phyloP scores from a whole-genome alignment of 2,113 vertebrate genomes.

The Alethe castanea region DNA sequence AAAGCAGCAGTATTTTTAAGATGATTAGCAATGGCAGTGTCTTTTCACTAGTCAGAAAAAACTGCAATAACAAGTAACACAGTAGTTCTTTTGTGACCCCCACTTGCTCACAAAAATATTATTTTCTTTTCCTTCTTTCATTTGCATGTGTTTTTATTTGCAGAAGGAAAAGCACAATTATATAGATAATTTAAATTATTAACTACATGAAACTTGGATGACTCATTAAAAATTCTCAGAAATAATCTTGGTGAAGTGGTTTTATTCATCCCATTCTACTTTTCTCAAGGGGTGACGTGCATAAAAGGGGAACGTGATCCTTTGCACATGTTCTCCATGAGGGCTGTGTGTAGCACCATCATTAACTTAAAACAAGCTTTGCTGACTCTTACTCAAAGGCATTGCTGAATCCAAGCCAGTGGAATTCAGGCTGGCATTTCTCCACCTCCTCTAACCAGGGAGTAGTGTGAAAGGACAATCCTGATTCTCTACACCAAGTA shows the following conservation, averaged over 20 bases:
- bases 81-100: neutral
- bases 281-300: slow-evolving; percentile 35
- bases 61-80: neutral
- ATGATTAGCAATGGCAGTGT: neutral
- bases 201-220: neutral
- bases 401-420: slow-evolving; percentile 37
- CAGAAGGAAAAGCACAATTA: neutral
- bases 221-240: slow-evolving; percentile 24
- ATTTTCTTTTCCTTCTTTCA: neutral
- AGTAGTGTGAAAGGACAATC: neutral
- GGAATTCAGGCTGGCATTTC: slow-evolving; percentile 27
- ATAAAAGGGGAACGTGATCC: slow-evolving; percentile 27
- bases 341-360: neutral
- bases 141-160: slow-evolving; percentile 11
- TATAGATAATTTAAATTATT: neutral
- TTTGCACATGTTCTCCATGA: slow-evolving; percentile 52
- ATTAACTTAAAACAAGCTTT: slow-evolving; percentile 28
- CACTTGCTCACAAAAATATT: neutral
- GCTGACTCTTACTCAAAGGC: slow-evolving; percentile 19
- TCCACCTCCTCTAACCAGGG: neutral
- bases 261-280: slow-evolving; percentile 38
- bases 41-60: neutral
- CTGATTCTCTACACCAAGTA: neutral
- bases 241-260: slow-evolving; percentile 7
- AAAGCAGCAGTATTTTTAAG: neutral